These are phyloP conservation scores for Brachyopa scutellaris DNA, from an alignment of 2,888 invertebrate genomes.

Conservation along the genomic window DNA sequence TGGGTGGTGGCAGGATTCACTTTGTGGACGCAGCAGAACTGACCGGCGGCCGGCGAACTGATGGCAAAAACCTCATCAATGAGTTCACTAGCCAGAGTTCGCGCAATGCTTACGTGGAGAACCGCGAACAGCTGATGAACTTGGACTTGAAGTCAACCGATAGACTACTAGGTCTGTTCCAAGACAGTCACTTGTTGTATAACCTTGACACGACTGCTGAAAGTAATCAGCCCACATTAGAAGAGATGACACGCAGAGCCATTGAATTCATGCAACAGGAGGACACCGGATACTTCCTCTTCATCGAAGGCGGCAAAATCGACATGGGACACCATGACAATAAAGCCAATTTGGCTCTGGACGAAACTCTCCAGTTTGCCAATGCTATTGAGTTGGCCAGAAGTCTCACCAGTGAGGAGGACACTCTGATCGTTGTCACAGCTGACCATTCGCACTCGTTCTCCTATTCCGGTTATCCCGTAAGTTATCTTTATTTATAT, in stretches of 20 bases:
- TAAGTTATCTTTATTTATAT: slow-evolving; percentile 71
- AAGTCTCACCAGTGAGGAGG: slow-evolving; percentile 84
- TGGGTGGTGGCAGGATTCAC: slow-evolving; percentile 89
- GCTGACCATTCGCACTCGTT: slow-evolving; percentile 92
- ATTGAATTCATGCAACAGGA: slow-evolving; percentile 86
- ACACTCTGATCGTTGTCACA: slow-evolving; percentile 91
- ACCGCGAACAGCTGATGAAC: slow-evolving; percentile 81
- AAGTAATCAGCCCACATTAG: slow-evolving; percentile 85
- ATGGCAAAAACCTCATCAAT: slow-evolving; percentile 86
- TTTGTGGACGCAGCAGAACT: slow-evolving; percentile 84
- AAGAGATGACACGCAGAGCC: slow-evolving; percentile 91
- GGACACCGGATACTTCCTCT: slow-evolving; percentile 89
- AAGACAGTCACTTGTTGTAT: slow-evolving; percentile 87
- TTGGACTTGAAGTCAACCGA: slow-evolving; percentile 82
- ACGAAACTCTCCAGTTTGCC: slow-evolving; percentile 86
- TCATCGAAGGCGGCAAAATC: slow-evolving; percentile 86
- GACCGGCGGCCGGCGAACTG: slow-evolving; percentile 83
- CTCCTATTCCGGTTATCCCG: slow-evolving; percentile 88
- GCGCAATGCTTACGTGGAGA: slow-evolving; percentile 82
- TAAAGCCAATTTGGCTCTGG: slow-evolving; percentile 78
- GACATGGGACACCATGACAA: slow-evolving; percentile 80
- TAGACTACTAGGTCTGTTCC: slow-evolving; percentile 86
- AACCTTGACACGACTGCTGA: slow-evolving; percentile 85
- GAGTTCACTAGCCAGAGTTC: slow-evolving; percentile 84
- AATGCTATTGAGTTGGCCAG: slow-evolving; percentile 87